Evolutionary conservation across 1,140 invertebrate species (phyloP), one percentile per base, ranked within the genome.

Genomic region (Hesperophylax magnus): DNA sequence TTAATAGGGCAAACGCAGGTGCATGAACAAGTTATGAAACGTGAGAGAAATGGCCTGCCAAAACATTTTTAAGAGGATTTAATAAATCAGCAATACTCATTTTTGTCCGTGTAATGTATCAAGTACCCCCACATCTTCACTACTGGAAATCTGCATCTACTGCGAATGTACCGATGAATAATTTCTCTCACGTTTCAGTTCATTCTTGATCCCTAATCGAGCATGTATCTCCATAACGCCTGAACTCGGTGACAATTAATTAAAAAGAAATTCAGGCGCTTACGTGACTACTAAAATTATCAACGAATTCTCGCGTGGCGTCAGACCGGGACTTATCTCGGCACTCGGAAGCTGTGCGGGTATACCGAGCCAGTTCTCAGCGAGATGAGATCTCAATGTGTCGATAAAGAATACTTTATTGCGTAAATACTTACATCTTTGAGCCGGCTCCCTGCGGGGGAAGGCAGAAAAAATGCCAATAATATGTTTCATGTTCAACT

Each of bases 231-330:
- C 22, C 63, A 17, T 39, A 39, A 39, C 63, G 63, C 22, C 17
- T 27, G 63, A 67, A 53, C 47, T 58, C 53, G 24, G 71, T 75
- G 71, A 71, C 54, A 75, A 75, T 75, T 75, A 75, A 75, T 75
- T 75, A 75, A 75, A 75, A 75, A 75, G 18, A 75, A 75, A 75
- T 75, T 75, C 71, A 56, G 15, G 15, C 54, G 22, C 52, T 75
- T 24, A 20, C 71, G 27, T 27, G 71, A 31, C 71, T 18, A 17
- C 53, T 75, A 31, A 75, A 75, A 75, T 56, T 56, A 75, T 56
- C 71, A 17, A 24, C 71, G 54, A 2, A 18, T 67, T 67, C 63
- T 67, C 63, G 63, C 63, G 7, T 61, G 63, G 27, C 27, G 22
- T 67, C 63, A 67, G 7, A 5, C 5, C 17, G 0, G 14, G 22